Conservation (phyloP, 2,113 vertebrate species). For the Nothoprocta pentlandii region DNA sequence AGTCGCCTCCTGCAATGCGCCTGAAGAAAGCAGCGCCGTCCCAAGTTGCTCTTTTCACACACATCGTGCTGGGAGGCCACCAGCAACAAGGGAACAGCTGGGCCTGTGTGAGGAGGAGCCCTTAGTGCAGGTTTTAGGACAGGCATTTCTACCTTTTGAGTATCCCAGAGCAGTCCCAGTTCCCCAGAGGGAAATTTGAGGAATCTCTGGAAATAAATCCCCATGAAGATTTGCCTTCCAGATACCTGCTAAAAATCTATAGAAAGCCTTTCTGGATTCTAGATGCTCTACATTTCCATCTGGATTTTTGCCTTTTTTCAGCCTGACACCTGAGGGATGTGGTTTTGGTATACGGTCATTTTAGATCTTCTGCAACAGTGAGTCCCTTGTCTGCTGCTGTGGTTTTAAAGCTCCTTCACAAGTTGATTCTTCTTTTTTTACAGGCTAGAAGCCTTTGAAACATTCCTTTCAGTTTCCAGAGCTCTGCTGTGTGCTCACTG, state of each 20-base stretch:
- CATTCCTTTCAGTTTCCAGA: constrained; percentile 63
- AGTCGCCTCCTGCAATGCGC: background rate
- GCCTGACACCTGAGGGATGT: background rate
- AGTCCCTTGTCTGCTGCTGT: background rate
- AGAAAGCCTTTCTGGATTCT: too few species aligned
- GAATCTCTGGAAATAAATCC: background rate
- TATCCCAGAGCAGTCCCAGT: background rate
- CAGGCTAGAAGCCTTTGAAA: constrained; percentile 63
- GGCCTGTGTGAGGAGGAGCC: rapidly evolving
- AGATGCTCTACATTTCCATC: background rate
- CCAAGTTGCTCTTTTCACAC: background rate
- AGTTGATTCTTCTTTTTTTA: constrained; percentile 55
- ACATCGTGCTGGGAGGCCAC: background rate
- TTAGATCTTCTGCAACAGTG: constrained; percentile 4
- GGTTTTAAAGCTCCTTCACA: constrained; percentile 38
- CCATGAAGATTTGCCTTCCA: background rate
- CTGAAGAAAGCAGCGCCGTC: background rate
- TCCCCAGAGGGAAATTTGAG: background rate
- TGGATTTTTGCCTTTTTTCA: background rate
- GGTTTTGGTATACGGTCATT: background rate
- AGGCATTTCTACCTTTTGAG: background rate
- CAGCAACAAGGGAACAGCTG: background rate
- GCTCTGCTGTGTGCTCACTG: constrained; percentile 69
- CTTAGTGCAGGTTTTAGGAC: background rate
- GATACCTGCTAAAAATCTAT: background rate